phyloP scores from a whole-genome alignment of 2,113 vertebrate species.

The Gambusia affinis region DNA sequence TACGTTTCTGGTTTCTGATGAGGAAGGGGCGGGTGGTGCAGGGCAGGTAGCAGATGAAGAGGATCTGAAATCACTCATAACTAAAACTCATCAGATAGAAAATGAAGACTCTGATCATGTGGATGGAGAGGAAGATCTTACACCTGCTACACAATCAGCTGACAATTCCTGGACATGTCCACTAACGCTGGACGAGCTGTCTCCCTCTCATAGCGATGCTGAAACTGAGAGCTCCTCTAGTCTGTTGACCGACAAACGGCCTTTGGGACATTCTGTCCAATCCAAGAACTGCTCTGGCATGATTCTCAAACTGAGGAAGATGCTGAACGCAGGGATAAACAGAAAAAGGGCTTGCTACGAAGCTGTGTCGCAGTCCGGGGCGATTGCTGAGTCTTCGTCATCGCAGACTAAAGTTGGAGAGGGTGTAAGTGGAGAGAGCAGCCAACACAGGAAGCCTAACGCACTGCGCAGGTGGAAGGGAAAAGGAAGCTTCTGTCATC shows the following conservation, averaged over 20 bases:
- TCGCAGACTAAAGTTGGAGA: conserved; percentile 2
- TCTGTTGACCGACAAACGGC: background rate
- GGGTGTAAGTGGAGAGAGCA: background rate
- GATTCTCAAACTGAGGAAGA: conserved; percentile 77
- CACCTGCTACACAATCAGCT: background rate
- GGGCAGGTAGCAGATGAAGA: conserved; percentile 30
- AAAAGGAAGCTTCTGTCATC: conserved; percentile 29
- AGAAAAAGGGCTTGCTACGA: conserved; percentile 62
- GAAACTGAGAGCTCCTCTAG: conserved; percentile 38
- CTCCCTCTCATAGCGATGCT: conserved; percentile 42
- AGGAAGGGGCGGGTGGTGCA: conserved; percentile 34
- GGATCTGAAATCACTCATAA: conserved; percentile 2
- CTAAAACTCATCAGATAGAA: conserved; percentile 1
- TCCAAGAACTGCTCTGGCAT: conserved; percentile 62
- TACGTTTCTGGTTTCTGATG: conserved; percentile 65
- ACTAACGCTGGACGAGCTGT: conserved; percentile 66
- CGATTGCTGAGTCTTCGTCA: conserved; percentile 1
- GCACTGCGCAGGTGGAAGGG: conserved; percentile 31
- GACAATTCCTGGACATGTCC: conserved; percentile 75
- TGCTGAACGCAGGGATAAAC: conserved; percentile 35
- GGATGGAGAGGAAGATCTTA: conserved; percentile 37
- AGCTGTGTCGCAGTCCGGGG: conserved; percentile 32
- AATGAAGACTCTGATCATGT: conserved; percentile 8
- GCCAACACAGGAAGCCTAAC: conserved; percentile 9
- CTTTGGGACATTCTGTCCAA: conserved; percentile 6